Evolutionary conservation across 2,113 vertebrate genomes (phyloP), one percentile per base, ranked within the genome.

Genomic region (Lepidothrix coronata): DNA sequence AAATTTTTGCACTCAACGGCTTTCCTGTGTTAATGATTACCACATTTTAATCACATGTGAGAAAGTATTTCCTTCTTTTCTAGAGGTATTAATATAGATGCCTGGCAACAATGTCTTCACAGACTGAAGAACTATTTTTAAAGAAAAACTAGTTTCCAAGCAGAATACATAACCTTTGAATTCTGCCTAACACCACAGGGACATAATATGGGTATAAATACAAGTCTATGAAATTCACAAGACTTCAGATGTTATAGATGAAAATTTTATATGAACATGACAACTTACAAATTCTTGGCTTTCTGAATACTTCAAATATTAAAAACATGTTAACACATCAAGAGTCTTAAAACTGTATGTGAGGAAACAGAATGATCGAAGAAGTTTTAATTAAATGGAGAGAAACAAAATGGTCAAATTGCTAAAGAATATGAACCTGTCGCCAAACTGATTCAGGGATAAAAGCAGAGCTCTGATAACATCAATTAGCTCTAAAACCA

Each of bases 11-110:
- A 93, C 75, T 80, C 55, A 14, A 2, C 44, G 30, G 25, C 82
- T 95, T 80, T 88, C 55, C 82, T 67, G 55, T 77, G 67, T 83
- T 91, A 96, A 94, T n/a, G 85, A 93, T 59, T 96, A 95, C 88
- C 95, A 96, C 61, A 67, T 85, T 95, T 79, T 67, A 92, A 83
- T 88, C 71, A 74, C 58, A 85, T 0, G 13, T 48, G 33, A 88
- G 72, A 80, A 89, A 94, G 62, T 51, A 93, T 77, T 91, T 96
- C 78, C 59, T 85, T 67, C 75, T 90, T 95, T 84, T 85, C 88
- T 10, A 83, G 48, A 48, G 41, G 43, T 76, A 90, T 88, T 94
- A 91, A 63, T 70, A 63, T 16, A 46, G 81, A 88, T 44, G 72
- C 39, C 72, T 92, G 59, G 58, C 67, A 95, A 75, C 4, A 2